Conservation (phyloP, 1,140 invertebrate species). For the Aphelenchoides fujianensis region DNA sequence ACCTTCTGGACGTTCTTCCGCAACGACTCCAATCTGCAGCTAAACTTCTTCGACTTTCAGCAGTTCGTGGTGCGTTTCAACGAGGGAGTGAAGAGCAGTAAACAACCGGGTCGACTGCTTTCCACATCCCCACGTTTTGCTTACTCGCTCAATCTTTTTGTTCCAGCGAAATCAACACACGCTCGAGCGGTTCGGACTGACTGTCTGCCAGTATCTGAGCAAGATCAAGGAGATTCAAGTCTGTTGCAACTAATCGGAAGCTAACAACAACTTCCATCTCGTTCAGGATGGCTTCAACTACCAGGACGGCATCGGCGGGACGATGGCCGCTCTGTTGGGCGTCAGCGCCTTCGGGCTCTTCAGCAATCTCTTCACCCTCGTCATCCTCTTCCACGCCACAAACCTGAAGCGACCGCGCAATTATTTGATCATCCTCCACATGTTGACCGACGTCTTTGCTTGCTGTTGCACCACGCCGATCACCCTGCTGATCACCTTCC, state of each 20-base stretch:
- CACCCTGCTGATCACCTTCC: background rate
- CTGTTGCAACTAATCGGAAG: too few relatives aligned
- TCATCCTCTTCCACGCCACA: background rate
- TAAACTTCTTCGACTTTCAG: background rate
- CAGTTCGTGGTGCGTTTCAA: background rate
- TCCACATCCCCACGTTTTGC: too few relatives aligned
- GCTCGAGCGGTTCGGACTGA: background rate
- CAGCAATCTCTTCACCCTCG: conserved; percentile 1
- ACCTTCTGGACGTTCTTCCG: background rate
- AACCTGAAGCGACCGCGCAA: background rate
- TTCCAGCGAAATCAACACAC: background rate
- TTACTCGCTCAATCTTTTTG: background rate
- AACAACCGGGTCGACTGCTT: background rate
- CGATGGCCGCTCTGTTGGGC: conserved; percentile 10
- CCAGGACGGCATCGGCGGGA: background rate
- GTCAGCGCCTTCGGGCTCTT: background rate
- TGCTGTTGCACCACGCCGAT: background rate
- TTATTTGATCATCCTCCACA: background rate
- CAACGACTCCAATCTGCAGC: background rate
- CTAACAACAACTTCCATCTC: too few relatives aligned
- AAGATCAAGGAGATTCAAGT: background rate
- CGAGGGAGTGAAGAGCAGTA: too few relatives aligned
- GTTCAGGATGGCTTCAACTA: conserved; percentile 7
- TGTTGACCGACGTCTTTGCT: background rate
- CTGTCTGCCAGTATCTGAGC: background rate